Conservation (phyloP, 2,888 invertebrate genomes). For the Panzeria rudis region DNA sequence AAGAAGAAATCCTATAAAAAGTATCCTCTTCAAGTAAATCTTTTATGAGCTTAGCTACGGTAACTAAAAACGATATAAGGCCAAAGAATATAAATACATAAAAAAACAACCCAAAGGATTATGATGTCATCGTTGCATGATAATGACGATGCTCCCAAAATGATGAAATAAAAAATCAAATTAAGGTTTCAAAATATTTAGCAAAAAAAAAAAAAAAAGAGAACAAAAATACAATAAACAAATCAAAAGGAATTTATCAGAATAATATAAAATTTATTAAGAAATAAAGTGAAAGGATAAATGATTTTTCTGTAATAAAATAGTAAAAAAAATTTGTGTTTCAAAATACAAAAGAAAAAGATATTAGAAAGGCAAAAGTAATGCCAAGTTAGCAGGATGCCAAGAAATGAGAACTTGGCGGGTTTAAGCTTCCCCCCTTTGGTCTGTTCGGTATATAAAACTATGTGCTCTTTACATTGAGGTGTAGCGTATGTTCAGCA, state of each 20-base stretch:
- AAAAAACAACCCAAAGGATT: conserved; percentile 47
- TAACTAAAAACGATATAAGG: not conserved
- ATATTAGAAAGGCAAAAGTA: no score
- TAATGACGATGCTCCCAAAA: conserved; percentile 25
- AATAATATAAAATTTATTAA: not conserved
- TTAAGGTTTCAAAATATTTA: not conserved
- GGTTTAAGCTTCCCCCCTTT: no score
- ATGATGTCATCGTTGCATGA: conserved; percentile 27
- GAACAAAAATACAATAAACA: not conserved
- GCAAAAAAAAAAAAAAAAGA: not conserved
- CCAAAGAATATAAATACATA: not conserved
- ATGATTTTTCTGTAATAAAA: not conserved
- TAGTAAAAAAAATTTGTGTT: no score
- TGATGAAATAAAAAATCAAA: not conserved
- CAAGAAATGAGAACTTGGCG: no score
- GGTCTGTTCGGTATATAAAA: no score
- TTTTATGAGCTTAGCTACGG: conserved; percentile 27
- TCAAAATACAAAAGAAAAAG: no score
- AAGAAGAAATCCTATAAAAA: not conserved
- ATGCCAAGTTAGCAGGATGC: no score
- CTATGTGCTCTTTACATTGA: no score
- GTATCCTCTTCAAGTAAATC: conserved; percentile 1
- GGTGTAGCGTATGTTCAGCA: no score
- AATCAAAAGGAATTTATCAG: conserved; percentile 17
- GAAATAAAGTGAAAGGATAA: not conserved